A percentile compares a stretch with the other conserved stretches of the same genome.
phyloP scores from a whole-genome alignment of 2,888 invertebrate genomes.

The Hecatera dysodea region DNA sequence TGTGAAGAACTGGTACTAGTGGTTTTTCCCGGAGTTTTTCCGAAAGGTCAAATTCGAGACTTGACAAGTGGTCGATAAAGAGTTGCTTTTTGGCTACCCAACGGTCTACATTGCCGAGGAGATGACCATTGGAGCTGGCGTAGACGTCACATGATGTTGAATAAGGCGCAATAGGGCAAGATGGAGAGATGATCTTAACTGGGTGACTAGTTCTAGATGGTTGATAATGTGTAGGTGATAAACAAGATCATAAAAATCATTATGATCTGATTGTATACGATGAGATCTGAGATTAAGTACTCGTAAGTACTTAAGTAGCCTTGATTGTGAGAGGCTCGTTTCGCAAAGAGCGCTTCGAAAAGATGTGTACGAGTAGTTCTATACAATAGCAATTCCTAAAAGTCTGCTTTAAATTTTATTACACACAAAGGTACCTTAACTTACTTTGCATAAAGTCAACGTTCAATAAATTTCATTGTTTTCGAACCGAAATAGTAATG shows the following conservation, averaged over 20 bases:
- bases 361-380: too few species aligned
- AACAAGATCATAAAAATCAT: neutral
- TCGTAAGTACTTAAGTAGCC: too few species aligned
- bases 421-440: conserved; percentile 16
- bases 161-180: neutral
- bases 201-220: neutral
- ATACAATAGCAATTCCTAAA: neutral
- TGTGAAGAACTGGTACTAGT: neutral
- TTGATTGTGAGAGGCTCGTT: neutral
- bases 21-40: neutral
- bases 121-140: neutral
- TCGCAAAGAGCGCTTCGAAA: neutral
- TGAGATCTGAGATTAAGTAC: neutral
- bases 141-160: neutral
- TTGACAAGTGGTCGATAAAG: too few species aligned
- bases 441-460: conserved; percentile 24
- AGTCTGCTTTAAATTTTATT: neutral
- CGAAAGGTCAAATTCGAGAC: neutral
- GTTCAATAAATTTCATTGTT: conserved; percentile 33
- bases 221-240: too few species aligned
- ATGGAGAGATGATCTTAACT: neutral
- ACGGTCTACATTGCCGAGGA: neutral
- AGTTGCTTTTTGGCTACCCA: too few species aligned
- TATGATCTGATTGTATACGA: neutral
- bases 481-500: conserved; percentile 43